Conservation (phyloP, 2,888 invertebrate species). For the Limnephilus auricula region DNA sequence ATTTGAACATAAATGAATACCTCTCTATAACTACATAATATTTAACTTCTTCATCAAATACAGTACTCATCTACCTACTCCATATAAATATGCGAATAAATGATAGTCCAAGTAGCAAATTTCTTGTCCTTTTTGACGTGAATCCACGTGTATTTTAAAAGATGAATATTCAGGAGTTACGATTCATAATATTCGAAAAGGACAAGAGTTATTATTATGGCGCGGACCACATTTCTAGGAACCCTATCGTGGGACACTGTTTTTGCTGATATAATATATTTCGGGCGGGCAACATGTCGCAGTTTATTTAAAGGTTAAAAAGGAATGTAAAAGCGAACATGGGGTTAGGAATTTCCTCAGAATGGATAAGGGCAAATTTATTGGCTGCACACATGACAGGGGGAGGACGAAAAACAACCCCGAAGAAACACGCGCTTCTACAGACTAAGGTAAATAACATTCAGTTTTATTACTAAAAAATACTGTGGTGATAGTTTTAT, state of each 20-base stretch:
- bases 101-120: neutral
- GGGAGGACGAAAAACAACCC: constrained; percentile 43
- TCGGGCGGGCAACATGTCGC: constrained; percentile 30
- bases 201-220: neutral
- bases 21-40: neutral
- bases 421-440: constrained; percentile 28
- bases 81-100: neutral
- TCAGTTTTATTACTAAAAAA: neutral
- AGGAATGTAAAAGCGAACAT: constrained; percentile 60
- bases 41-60: neutral
- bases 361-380: constrained; percentile 62
- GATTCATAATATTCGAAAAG: neutral
- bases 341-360: constrained; percentile 56
- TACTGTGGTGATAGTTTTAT: neutral
- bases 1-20: too few relatives aligned
- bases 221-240: neutral
- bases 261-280: constrained; percentile 47
- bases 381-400: constrained; percentile 51
- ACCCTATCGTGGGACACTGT: constrained; percentile 13
- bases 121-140: neutral
- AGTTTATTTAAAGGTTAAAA: constrained; percentile 58
- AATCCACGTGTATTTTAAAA: neutral
- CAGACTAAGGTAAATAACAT: neutral
- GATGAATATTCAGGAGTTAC: neutral
- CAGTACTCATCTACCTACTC: neutral